Evolutionary conservation across 2,113 vertebrate genomes (phyloP).

Genomic region (Lepisosteus oculatus): DNA sequence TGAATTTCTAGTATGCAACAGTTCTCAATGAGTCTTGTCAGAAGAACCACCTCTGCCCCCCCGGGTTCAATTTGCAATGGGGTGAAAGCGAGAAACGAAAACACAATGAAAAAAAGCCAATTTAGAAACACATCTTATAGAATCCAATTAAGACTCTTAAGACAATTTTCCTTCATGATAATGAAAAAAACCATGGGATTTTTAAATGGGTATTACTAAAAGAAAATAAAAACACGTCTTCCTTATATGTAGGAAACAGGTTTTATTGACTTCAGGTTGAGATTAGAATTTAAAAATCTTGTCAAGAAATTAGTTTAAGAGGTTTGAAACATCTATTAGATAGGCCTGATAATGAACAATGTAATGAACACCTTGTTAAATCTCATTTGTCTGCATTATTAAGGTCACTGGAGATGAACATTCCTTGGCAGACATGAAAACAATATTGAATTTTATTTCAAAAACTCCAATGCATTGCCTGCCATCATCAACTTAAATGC

Average conservation of each 20-base stretch:
- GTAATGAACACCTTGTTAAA: constrained; percentile 51
- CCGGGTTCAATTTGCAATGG: constrained; percentile 61
- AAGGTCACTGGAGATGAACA: constrained; percentile 32
- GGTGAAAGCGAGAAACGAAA: constrained; percentile 44
- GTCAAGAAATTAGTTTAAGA: constrained; percentile 47
- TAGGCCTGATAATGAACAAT: constrained; percentile 47
- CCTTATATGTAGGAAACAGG: constrained; percentile 42
- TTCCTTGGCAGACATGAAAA: constrained; percentile 46
- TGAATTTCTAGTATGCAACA: constrained; percentile 58
- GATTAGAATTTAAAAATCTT: constrained; percentile 36
- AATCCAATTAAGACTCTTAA: constrained; percentile 59
- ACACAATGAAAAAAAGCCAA: constrained; percentile 53
- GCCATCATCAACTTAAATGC: neutral
- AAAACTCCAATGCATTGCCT: constrained; percentile 9
- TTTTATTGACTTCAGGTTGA: constrained; percentile 53
- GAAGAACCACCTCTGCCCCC: constrained; percentile 49
- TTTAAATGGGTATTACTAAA: constrained; percentile 41
- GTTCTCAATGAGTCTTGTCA: constrained; percentile 58
- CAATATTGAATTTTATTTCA: constrained; percentile 35
- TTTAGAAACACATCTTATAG: constrained; percentile 44
- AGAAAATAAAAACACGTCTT: constrained; percentile 36
- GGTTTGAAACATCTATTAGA: constrained; percentile 35
- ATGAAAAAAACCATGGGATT: constrained; percentile 40
- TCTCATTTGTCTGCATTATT: constrained; percentile 38
- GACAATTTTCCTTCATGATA: constrained; percentile 46